Conservation (phyloP, 2,888 invertebrate genomes). For the Dorcus parallelipipedus region DNA sequence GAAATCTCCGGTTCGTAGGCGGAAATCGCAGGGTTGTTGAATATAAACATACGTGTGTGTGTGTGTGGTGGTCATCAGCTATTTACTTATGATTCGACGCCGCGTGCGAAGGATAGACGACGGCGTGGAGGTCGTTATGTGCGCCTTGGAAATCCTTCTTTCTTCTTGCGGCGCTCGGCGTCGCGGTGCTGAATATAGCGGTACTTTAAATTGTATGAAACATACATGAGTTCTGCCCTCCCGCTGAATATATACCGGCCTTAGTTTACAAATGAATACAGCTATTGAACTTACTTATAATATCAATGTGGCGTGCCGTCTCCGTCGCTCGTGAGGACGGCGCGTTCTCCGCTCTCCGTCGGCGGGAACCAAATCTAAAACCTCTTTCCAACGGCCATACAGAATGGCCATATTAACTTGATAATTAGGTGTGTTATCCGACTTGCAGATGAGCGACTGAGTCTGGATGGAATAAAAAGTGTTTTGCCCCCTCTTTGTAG, state of each 20-base stretch:
- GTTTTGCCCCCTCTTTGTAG: conserved; percentile 59
- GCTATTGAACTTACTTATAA: conserved; percentile 70
- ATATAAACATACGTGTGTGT: conserved; percentile 21
- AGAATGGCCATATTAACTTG: conserved; percentile 84
- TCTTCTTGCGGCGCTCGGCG: conserved; percentile 23
- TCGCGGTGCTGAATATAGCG: conserved; percentile 23
- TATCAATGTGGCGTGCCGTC: conserved; percentile 59
- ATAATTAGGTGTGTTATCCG: conserved; percentile 88
- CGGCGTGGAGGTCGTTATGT: conserved; percentile 9
- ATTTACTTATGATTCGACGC: conserved; percentile 27
- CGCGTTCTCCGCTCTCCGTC: conserved; percentile 41
- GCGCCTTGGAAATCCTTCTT: conserved; percentile 36
- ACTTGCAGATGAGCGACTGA: conserved; percentile 80
- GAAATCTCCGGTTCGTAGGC: conserved; percentile 31
- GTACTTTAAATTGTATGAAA: conserved; percentile 59
- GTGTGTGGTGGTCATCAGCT: conserved; percentile 24
- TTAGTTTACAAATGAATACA: conserved; percentile 69
- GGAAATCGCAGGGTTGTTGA: conserved; percentile 21
- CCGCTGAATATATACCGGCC: conserved; percentile 49
- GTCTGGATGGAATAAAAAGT: conserved; percentile 69
- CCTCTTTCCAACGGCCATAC: conserved; percentile 58
- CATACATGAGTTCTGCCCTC: conserved; percentile 56
- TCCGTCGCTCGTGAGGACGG: conserved; percentile 35
- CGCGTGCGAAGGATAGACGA: conserved; percentile 16
- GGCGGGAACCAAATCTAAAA: conserved; percentile 48